Evolutionary conservation across 2,113 vertebrate species (phyloP).

Genomic region (Scartelaos histophorus): DNA sequence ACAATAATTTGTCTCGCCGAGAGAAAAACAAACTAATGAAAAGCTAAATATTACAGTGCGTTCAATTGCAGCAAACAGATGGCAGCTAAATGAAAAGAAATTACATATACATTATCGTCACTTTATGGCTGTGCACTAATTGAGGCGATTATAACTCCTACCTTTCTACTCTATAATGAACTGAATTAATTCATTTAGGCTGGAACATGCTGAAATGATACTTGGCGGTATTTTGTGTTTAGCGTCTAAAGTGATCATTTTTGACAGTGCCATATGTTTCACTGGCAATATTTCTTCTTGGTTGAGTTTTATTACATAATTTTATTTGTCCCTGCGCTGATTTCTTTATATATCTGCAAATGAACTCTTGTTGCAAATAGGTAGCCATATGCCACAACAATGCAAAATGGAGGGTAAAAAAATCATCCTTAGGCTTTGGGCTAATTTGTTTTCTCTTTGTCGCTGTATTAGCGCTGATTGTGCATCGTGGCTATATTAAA

Average conservation of each 20-base stretch:
- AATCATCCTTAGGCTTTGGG: constrained; percentile 69
- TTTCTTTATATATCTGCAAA: constrained; percentile 75
- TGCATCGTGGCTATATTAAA: constrained; percentile 72
- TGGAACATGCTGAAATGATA: constrained; percentile 72
- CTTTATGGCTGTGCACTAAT: constrained; percentile 80
- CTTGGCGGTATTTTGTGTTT: constrained; percentile 72
- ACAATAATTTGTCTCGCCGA: constrained; percentile 54
- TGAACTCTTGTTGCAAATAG: constrained; percentile 75
- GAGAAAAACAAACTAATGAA: constrained; percentile 79
- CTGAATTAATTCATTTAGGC: constrained; percentile 77
- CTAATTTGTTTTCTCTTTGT: constrained; percentile 67
- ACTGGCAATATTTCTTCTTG: constrained; percentile 76
- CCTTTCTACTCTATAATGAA: constrained; percentile 81
- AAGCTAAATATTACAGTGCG: constrained; percentile 83
- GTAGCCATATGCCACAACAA: constrained; percentile 77
- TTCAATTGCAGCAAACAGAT: constrained; percentile 81
- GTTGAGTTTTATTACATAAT: constrained; percentile 79
- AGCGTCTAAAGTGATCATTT: constrained; percentile 74
- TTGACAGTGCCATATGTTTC: constrained; percentile 79
- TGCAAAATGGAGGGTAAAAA: constrained; percentile 59
- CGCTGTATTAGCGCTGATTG: constrained; percentile 66
- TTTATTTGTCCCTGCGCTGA: constrained; percentile 75
- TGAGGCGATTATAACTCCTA: constrained; percentile 81
- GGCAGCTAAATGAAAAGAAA: constrained; percentile 83
- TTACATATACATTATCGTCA: constrained; percentile 82